Percentiles rank a stretch among this genome's conserved stretches.
These are phyloP conservation scores for Elachura formosa DNA, from an alignment of 2,113 vertebrate genomes.

Conservation along the genomic window DNA sequence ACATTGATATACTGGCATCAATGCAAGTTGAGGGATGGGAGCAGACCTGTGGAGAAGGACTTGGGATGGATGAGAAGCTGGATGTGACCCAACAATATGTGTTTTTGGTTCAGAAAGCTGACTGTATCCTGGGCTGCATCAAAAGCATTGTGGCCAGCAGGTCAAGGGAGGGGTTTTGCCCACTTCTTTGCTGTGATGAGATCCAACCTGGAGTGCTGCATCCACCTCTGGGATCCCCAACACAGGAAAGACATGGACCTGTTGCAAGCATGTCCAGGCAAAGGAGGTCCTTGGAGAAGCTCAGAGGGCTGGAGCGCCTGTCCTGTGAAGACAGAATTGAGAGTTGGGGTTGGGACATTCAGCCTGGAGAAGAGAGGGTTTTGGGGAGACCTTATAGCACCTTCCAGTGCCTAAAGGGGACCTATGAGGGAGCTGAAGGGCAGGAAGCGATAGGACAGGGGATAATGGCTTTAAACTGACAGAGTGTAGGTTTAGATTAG, in stretches of 20 bases:
- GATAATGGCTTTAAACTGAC: neutral
- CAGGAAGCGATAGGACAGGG: neutral
- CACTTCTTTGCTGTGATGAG: neutral
- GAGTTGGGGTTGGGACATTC: neutral
- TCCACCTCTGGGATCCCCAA: neutral
- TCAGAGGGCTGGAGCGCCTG: neutral
- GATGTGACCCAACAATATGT: neutral
- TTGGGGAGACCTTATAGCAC: fast-evolving
- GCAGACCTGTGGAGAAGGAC: neutral
- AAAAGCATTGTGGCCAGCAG: neutral
- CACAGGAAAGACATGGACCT: neutral
- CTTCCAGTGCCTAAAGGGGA: neutral
- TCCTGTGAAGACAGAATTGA: neutral
- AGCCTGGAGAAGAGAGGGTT: neutral
- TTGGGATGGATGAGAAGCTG: neutral
- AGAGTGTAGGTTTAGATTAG: neutral
- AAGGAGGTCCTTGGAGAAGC: neutral
- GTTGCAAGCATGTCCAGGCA: neutral
- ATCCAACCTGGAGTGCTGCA: neutral
- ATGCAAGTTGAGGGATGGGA: neutral
- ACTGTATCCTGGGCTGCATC: neutral
- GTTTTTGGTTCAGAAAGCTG: neutral
- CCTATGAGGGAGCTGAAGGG: neutral
- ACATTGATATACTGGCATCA: too few species aligned
- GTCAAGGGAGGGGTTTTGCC: neutral